Conservation (phyloP, 2,113 vertebrate species). For the Zeus faber region DNA sequence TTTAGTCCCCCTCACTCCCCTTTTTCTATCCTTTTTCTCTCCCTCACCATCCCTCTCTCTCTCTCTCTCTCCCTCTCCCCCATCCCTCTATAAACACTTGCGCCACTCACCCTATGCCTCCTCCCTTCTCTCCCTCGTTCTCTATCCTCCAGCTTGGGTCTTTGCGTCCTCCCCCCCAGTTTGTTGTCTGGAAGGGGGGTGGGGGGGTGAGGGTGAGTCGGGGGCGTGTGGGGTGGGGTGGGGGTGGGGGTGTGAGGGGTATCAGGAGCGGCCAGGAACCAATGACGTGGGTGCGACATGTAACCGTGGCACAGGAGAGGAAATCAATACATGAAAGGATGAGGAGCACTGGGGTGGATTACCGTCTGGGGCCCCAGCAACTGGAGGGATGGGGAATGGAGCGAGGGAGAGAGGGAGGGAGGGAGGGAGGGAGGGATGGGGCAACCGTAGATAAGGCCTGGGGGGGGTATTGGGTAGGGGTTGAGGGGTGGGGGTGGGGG, state of each 20-base stretch:
- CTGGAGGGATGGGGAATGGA: constrained; percentile 53
- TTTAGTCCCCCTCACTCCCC: constrained; percentile 28
- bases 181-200: constrained; percentile 9
- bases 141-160: constrained; percentile 27
- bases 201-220: constrained; percentile 1
- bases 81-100: background rate
- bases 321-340: constrained; percentile 78
- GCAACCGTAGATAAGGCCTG: constrained; percentile 60
- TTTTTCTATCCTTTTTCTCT: constrained; percentile 13
- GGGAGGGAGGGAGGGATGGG: constrained; percentile 5
- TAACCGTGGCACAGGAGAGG: constrained; percentile 74
- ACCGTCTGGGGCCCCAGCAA: constrained; percentile 74
- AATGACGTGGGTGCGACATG: constrained; percentile 77
- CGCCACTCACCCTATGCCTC: background rate
- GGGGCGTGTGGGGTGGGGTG: constrained; percentile 26
- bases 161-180: background rate
- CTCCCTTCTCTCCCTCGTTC: constrained; percentile 28
- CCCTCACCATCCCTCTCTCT: constrained; percentile 11
- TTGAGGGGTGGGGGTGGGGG: constrained; percentile 7
- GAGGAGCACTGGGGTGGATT: constrained; percentile 77
- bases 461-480: constrained; percentile 34
- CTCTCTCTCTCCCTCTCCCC: constrained; percentile 17
- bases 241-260: constrained; percentile 15
- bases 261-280: constrained; percentile 59
- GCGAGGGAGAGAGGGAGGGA: constrained; percentile 34